A percentile compares a stretch with the other conserved stretches of the same genome.
Evolutionary conservation across 2,888 invertebrate genomes (phyloP).

Genomic region (Tuta absoluta): DNA sequence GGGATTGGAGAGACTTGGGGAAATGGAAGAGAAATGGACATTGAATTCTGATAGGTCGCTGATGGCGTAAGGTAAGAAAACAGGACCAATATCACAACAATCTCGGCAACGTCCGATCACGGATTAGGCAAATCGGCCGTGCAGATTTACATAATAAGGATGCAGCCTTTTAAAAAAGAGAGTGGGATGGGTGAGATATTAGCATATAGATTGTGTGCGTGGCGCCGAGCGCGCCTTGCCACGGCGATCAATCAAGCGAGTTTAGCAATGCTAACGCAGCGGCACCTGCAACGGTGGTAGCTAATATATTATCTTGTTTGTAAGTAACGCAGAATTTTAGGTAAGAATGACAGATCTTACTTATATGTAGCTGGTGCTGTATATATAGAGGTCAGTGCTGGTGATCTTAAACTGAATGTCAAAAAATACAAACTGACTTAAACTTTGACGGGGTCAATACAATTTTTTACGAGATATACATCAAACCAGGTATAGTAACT

Average conservation of each 20-base stretch:
- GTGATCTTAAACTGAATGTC: too few species aligned
- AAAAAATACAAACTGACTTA: too few species aligned
- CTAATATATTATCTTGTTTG: constrained; percentile 2
- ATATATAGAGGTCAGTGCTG: too few species aligned
- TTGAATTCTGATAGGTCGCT: neutral
- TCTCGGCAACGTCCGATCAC: constrained; percentile 52
- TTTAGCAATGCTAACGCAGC: constrained; percentile 28
- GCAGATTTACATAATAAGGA: constrained; percentile 67
- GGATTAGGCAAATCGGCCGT: constrained; percentile 61
- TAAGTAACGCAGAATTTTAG: constrained; percentile 5
- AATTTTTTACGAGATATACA: too few species aligned
- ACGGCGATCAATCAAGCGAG: constrained; percentile 59
- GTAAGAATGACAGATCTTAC: too few species aligned
- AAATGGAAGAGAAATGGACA: neutral
- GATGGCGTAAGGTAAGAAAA: neutral
- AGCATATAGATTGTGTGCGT: constrained; percentile 70
- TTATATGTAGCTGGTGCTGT: too few species aligned
- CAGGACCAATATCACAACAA: constrained; percentile 42
- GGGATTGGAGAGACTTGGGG: neutral
- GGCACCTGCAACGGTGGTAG: constrained; percentile 18
- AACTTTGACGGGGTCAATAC: too few species aligned
- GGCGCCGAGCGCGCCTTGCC: constrained; percentile 35
- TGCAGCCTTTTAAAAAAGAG: constrained; percentile 48
- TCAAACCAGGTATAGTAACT: too few species aligned
- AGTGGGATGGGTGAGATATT: constrained; percentile 48